Conservation (phyloP, 1,140 invertebrate species). For the Drosophila yakuba region DNA sequence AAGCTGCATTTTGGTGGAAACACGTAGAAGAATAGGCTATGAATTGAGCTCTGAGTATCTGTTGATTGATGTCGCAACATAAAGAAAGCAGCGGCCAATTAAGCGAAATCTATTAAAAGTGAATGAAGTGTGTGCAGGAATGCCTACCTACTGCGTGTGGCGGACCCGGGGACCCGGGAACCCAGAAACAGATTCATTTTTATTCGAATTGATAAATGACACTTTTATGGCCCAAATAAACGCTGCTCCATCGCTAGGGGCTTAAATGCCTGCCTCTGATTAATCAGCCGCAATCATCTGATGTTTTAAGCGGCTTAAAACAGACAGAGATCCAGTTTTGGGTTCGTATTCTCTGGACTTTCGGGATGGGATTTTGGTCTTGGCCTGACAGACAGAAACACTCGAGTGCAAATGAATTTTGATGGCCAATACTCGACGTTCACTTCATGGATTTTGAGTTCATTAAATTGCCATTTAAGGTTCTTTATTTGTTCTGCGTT, state of each 20-base stretch:
- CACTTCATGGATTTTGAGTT: constrained; percentile 81
- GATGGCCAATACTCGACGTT: constrained; percentile 74
- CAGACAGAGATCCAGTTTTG: constrained; percentile 35
- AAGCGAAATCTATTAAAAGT: constrained; percentile 70
- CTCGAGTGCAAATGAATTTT: constrained; percentile 79
- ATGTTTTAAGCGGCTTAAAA: constrained; percentile 83
- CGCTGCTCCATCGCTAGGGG: constrained; percentile 29
- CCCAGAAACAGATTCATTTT: constrained; percentile 57
- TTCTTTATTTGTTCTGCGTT: constrained; percentile 66
- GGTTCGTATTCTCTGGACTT: constrained; percentile 23
- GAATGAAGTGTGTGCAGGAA: constrained; percentile 6
- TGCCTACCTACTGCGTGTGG: constrained; percentile 60
- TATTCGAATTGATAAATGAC: constrained; percentile 79
- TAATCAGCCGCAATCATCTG: constrained; percentile 82
- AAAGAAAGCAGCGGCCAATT: constrained; percentile 74
- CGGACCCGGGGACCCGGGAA: neutral
- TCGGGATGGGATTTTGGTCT: constrained; percentile 12
- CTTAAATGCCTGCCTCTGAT: constrained; percentile 82
- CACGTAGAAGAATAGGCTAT: constrained; percentile 11
- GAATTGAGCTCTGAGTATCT: constrained; percentile 52
- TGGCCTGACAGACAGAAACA: constrained; percentile 57
- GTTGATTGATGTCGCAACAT: constrained; percentile 79
- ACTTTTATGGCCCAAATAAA: constrained; percentile 78
- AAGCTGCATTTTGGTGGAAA: constrained; percentile 34
- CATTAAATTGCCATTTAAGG: constrained; percentile 82